phyloP scores from a whole-genome alignment of 2,113 vertebrate genomes.

The Coracopsis vasa region DNA sequence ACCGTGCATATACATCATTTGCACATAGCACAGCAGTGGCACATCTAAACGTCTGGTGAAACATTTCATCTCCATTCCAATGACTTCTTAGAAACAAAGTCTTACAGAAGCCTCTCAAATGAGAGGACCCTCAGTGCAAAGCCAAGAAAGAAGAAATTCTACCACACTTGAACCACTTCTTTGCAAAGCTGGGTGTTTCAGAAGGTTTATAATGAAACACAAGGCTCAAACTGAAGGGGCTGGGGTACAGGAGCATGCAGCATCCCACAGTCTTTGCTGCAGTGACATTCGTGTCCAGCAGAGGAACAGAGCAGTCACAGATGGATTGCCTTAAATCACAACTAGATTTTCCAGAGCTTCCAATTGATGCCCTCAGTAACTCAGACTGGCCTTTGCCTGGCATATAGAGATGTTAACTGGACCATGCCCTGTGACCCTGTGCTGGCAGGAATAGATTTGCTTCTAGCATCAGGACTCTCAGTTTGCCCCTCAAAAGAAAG shows the following conservation, averaged over 20 bases:
- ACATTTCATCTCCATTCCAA: neutral
- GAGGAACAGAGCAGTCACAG: neutral
- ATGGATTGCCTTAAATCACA: neutral
- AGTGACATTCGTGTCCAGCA: neutral
- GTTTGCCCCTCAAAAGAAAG: neutral
- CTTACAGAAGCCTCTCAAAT: neutral
- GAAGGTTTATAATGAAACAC: rapidly evolving
- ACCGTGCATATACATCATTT: neutral
- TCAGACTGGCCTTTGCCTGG: neutral
- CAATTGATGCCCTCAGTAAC: neutral
- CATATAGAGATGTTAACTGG: neutral
- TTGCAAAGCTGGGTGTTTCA: neutral
- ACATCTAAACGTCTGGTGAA: neutral
- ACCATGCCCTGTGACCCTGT: neutral
- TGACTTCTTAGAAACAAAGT: neutral
- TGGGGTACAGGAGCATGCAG: rapidly evolving
- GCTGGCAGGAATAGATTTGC: neutral
- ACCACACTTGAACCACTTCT: neutral
- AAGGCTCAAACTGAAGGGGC: neutral
- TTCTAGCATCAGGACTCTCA: neutral
- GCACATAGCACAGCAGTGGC: neutral
- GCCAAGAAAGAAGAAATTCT: neutral
- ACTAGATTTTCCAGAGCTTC: neutral
- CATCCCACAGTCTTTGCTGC: neutral
- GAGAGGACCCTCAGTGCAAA: neutral